Evolutionary conservation across 2,888 invertebrate species (phyloP).

Genomic region (Ennomos erosarius): DNA sequence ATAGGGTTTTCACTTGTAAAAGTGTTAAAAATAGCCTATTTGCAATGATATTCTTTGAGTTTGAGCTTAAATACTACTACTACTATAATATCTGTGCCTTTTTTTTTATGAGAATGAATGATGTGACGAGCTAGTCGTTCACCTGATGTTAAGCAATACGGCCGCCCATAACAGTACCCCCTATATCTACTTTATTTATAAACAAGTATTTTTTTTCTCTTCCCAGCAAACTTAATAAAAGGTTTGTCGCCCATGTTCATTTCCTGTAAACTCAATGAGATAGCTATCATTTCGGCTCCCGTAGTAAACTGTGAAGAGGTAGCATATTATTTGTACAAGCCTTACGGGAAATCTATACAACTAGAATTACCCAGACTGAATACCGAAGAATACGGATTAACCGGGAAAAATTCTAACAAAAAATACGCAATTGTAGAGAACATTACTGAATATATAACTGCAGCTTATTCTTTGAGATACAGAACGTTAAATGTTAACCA

Average conservation of each 20-base stretch:
- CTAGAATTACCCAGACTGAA: slow-evolving; percentile 44
- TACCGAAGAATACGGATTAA: too few relatives aligned
- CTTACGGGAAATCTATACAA: slow-evolving; percentile 56
- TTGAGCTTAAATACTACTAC: too few relatives aligned
- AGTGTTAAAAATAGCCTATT: too few relatives aligned
- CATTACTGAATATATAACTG: slow-evolving; percentile 24
- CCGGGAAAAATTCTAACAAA: too few relatives aligned
- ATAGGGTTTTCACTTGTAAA: too few relatives aligned
- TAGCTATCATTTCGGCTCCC: slow-evolving; percentile 61
- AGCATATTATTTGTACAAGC: slow-evolving; percentile 57
- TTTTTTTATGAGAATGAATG: too few relatives aligned
- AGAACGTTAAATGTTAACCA: slow-evolving; percentile 41
- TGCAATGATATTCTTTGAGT: too few relatives aligned
- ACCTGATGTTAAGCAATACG: too few relatives aligned
- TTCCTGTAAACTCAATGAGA: slow-evolving; percentile 54
- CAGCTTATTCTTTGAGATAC: slow-evolving; percentile 23
- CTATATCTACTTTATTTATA: too few relatives aligned
- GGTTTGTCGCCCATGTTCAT: slow-evolving; percentile 56
- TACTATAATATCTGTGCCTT: too few relatives aligned
- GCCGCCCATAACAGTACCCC: too few relatives aligned
- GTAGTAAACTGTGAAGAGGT: slow-evolving; percentile 43
- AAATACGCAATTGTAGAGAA: slow-evolving; percentile 21
- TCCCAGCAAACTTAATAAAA: slow-evolving; percentile 61
- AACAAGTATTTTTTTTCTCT: not conserved
- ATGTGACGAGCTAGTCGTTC: too few relatives aligned